These are phyloP conservation scores for Prionace glauca DNA, from an alignment of 2,797 vertebrate genomes.

Conservation along the genomic window DNA sequence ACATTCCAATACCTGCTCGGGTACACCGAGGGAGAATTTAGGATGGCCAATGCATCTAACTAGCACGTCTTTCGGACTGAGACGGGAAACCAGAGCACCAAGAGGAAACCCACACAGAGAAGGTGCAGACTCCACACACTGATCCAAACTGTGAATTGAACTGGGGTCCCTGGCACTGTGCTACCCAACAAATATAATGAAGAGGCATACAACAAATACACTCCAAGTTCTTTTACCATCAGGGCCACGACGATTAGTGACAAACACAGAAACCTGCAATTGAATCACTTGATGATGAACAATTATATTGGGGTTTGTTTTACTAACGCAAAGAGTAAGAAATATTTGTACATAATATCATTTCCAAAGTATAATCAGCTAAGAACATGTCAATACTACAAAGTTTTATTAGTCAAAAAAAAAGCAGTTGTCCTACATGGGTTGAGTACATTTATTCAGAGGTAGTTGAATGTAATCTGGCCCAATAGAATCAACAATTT, in stretches of 20 bases:
- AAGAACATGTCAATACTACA: not conserved
- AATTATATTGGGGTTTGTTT: not conserved
- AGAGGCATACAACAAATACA: not conserved
- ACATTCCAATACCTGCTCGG: too few relatives aligned
- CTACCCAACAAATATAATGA: too few relatives aligned
- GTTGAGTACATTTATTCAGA: not conserved
- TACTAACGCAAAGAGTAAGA: not conserved
- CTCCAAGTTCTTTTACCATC: not conserved
- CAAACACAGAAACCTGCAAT: not conserved
- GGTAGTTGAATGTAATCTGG: slow-evolving; percentile 6
- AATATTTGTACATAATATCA: not conserved
- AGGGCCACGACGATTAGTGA: not conserved
- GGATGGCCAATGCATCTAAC: too few relatives aligned
- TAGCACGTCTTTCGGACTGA: too few relatives aligned
- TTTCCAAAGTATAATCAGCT: not conserved
- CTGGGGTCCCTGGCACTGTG: too few relatives aligned
- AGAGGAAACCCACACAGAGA: too few relatives aligned
- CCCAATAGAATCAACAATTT: not conserved
- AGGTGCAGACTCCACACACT: too few relatives aligned
- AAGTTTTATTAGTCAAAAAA: slow-evolving; percentile 25
- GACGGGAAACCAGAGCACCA: too few relatives aligned
- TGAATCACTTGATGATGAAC: not conserved
- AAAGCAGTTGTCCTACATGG: not conserved
- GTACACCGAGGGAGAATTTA: too few relatives aligned
- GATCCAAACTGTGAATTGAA: too few relatives aligned